These are phyloP conservation scores for Catharus minimus DNA, from an alignment of 2,113 vertebrate species.

Conservation along the genomic window DNA sequence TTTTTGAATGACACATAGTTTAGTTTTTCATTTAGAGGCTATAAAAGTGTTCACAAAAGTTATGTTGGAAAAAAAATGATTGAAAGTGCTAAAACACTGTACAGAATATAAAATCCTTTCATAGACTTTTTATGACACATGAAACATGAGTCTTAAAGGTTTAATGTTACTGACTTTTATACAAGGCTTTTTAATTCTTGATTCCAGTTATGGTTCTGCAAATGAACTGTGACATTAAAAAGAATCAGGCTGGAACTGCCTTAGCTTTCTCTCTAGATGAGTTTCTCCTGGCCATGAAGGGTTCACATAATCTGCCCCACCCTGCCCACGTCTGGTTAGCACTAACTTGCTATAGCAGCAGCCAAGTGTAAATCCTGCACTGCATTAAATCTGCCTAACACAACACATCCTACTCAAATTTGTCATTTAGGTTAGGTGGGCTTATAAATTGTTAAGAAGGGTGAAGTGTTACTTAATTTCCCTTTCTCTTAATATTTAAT, in stretches of 20 bases:
- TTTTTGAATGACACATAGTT: conserved; percentile 87
- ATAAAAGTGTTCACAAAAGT: conserved; percentile 89
- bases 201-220: conserved; percentile 86
- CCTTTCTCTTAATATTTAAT: conserved; percentile 55
- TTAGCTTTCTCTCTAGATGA: conserved; percentile 73
- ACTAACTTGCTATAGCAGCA: conserved; percentile 42
- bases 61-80: conserved; percentile 84
- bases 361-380: conserved; percentile 56
- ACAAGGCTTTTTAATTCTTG: conserved; percentile 87
- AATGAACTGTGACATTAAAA: conserved; percentile 89
- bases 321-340: conserved; percentile 63
- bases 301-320: conserved; percentile 57
- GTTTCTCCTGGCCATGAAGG: conserved; percentile 70
- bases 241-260: conserved; percentile 81
- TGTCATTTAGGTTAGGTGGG: conserved; percentile 59
- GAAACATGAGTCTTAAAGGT: conserved; percentile 88
- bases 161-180: conserved; percentile 88
- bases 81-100: conserved; percentile 85
- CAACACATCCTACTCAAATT: conserved; percentile 61
- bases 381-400: conserved; percentile 53
- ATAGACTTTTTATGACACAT: conserved; percentile 88
- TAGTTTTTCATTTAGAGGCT: conserved; percentile 88
- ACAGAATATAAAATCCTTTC: conserved; percentile 88
- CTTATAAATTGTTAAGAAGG: conserved; percentile 58
- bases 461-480: conserved; percentile 59